Evolutionary conservation across 2,888 invertebrate species (phyloP), one percentile per base, ranked within the genome.

Genomic region (Tinea semifulvella): DNA sequence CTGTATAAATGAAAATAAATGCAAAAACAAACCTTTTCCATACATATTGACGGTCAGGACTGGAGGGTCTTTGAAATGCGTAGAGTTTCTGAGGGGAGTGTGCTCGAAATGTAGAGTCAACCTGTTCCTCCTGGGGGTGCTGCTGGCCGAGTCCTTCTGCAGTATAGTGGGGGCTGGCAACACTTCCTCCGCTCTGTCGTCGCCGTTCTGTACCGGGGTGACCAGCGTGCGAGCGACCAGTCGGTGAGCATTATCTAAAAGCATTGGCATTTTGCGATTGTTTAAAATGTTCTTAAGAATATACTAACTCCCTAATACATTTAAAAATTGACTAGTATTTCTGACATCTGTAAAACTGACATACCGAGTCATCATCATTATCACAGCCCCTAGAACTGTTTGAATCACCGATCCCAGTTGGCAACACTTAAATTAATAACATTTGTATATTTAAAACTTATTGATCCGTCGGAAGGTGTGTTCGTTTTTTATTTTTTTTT

Each of bases 171-270:
- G 57, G 46, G 54, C 54, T 2, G 49, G 25, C 0, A 66, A 65
- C 1, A 51, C 63, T 35, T 74, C 73, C 43, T 72, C 76, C 0
- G 65, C 53, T 58, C 62, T 71, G 44, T 74, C 75, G 44, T 68
- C 61, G 0, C 74, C 74, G 45, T 77, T 76, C 47, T 73, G 75
- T 2, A 63, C 53, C 0, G 75, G 71, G 50, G 71, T 73, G 1
- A 73, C 70, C 10, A 73, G 56, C 1, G 60, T 56, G 55, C 74
- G 77, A n/a, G 74, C 68, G 7, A 75, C 67, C 2, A 82, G 84
- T 26, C 96, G 86, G 58, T 90, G 88, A 45, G 94, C 84, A 74
- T 94, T 94, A 54, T 97, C 97, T 82, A 63, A 46, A 42, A 40
- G 11, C 11, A 5, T 5, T 31, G 49, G 26, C 36, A 13, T 5